Conservation (phyloP, 2,888 invertebrate genomes). For the Brenthis daphne region DNA sequence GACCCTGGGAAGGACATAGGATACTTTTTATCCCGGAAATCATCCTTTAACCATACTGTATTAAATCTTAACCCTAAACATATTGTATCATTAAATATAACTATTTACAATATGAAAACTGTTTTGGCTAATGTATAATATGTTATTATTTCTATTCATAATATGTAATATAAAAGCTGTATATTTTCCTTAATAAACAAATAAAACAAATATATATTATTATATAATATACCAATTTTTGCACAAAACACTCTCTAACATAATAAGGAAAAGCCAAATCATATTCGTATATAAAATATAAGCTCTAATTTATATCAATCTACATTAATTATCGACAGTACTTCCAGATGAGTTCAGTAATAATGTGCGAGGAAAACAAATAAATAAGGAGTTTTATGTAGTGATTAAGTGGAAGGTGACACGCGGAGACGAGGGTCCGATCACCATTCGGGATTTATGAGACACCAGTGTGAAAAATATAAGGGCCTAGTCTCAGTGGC, state of each 20-base stretch:
- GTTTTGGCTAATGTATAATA: no score
- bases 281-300: conserved; percentile 9
- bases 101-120: no score
- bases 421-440: conserved; percentile 14
- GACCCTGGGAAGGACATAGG: no score
- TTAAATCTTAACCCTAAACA: no score
- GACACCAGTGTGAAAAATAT: conserved; percentile 28
- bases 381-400: conserved; percentile 60
- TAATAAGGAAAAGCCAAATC: background rate
- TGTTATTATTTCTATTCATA: no score
- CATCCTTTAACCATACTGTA: no score
- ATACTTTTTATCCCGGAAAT: no score
- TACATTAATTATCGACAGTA: conserved; percentile 33
- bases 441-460: conserved; percentile 41
- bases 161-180: no score
- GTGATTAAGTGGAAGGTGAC: conserved; percentile 34
- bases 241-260: background rate
- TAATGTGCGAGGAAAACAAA: conserved; percentile 60
- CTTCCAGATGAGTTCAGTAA: conserved; percentile 44
- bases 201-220: no score
- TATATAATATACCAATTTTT: no score
- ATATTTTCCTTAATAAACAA: no score
- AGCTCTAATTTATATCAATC: conserved; percentile 17
- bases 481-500: conserved; percentile 10
- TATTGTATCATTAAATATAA: no score